Conservation (phyloP, 2,888 invertebrate species). For the Clistopyga incitator region DNA sequence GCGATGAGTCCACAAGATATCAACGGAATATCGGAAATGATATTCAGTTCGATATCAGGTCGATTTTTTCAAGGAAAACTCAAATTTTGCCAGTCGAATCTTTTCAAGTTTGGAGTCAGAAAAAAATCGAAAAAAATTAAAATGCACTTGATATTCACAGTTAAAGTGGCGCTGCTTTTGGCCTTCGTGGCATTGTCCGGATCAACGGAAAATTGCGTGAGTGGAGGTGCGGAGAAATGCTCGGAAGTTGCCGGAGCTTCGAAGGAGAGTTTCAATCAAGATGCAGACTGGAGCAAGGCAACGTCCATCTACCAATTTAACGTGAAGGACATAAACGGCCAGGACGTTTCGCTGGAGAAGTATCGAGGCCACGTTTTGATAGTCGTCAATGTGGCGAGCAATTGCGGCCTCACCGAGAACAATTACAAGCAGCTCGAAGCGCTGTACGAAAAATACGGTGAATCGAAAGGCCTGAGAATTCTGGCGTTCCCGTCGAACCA, state of each 20-base stretch:
- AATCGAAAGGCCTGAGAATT: slow-evolving; percentile 88
- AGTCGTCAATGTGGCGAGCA: slow-evolving; percentile 94
- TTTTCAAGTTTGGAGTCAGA: neutral
- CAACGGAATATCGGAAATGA: too few species aligned
- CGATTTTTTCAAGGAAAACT: too few species aligned
- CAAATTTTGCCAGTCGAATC: too few species aligned
- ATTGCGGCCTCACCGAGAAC: slow-evolving; percentile 92
- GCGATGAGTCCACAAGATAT: too few species aligned
- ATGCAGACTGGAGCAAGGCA: slow-evolving; percentile 87
- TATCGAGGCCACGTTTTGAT: slow-evolving; percentile 92
- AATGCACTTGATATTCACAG: slow-evolving; percentile 13
- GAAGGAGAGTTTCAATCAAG: slow-evolving; percentile 74
- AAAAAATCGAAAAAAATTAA: too few species aligned
- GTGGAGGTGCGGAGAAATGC: slow-evolving; percentile 56
- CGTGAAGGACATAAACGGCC: slow-evolving; percentile 93
- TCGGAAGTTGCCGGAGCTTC: slow-evolving; percentile 24
- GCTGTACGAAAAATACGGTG: slow-evolving; percentile 89
- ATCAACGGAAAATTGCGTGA: slow-evolving; percentile 57
- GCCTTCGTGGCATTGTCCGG: slow-evolving; percentile 26
- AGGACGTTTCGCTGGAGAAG: slow-evolving; percentile 90
- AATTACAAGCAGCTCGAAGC: slow-evolving; percentile 93
- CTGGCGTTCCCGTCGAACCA: slow-evolving; percentile 90
- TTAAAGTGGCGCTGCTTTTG: slow-evolving; percentile 45
- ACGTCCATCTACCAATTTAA: slow-evolving; percentile 92
- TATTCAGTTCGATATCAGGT: too few species aligned